A percentile compares a stretch with the other conserved stretches of the same genome.
phyloP scores from a whole-genome alignment of 2,797 vertebrate species.

The Huso huso region DNA sequence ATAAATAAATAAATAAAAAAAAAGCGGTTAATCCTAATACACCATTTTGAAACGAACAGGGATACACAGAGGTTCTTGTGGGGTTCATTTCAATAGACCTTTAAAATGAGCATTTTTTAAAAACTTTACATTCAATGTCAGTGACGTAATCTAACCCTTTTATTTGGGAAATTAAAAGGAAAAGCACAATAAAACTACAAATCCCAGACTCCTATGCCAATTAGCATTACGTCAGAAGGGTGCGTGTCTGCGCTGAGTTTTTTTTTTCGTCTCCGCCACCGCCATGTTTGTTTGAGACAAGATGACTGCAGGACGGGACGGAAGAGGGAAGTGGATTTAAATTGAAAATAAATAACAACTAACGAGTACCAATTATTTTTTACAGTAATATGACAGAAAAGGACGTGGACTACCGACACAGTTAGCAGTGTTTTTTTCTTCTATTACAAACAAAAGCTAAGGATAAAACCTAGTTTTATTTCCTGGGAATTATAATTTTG shows the following conservation, averaged over 20 bases:
- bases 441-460: conserved; percentile 11
- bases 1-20: no score
- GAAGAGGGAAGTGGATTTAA: conserved; percentile 25
- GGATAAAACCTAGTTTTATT: conserved; percentile 35
- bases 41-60: no score
- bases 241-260: conserved; percentile 14
- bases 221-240: conserved; percentile 14
- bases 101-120: neutral
- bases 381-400: conserved; percentile 15
- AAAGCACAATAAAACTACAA: neutral
- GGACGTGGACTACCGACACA: conserved; percentile 8
- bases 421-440: neutral
- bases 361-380: conserved; percentile 18
- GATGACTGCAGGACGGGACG: conserved; percentile 54
- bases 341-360: conserved; percentile 24
- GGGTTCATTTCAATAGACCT: neutral
- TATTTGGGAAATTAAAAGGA: neutral
- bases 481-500: conserved; percentile 45
- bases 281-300: conserved; percentile 53
- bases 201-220: conserved; percentile 19
- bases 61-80: neutral
- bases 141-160: neutral
- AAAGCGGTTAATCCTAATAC: no score
- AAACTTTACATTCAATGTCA: neutral
- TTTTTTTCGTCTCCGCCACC: conserved; percentile 26